A percentile compares a stretch with the other conserved stretches of the same genome.
Evolutionary conservation across 2,888 invertebrate genomes (phyloP).

Genomic region (Scaptomyza reducta): DNA sequence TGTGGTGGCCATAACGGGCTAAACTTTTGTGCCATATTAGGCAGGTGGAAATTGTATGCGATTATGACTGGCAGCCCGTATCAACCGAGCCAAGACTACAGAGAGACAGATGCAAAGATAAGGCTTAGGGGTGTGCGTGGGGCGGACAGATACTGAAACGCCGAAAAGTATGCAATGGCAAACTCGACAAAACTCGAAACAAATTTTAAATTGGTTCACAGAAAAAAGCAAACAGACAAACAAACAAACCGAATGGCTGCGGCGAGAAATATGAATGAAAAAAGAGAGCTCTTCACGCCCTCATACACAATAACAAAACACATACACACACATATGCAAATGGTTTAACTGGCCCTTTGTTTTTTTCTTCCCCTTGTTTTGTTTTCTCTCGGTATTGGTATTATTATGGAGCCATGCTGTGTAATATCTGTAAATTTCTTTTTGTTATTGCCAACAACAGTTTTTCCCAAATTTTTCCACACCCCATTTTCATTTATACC

Average conservation of each 20-base stretch:
- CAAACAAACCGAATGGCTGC: slow-evolving; percentile 16
- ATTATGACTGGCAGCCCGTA: slow-evolving; percentile 60
- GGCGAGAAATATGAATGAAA: slow-evolving; percentile 69
- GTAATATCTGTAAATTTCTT: slow-evolving; percentile 80
- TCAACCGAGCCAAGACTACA: slow-evolving; percentile 40
- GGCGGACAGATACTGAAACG: slow-evolving; percentile 25
- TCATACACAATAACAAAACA: slow-evolving; percentile 36
- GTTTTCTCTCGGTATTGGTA: slow-evolving; percentile 53
- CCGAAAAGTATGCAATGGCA: slow-evolving; percentile 62
- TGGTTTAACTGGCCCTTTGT: slow-evolving; percentile 73
- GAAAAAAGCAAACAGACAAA: slow-evolving; percentile 37
- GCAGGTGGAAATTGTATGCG: slow-evolving; percentile 64
- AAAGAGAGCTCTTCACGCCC: slow-evolving; percentile 64
- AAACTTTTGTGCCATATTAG: slow-evolving; percentile 38
- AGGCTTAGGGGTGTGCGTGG: background rate
- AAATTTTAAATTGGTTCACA: slow-evolving; percentile 77
- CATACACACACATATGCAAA: slow-evolving; percentile 59
- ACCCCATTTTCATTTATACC: background rate
- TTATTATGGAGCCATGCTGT: slow-evolving; percentile 79
- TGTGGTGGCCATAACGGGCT: slow-evolving; percentile 27
- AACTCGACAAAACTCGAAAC: slow-evolving; percentile 69
- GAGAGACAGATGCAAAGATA: slow-evolving; percentile 2
- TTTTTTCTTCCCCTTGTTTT: slow-evolving; percentile 18
- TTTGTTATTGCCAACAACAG: slow-evolving; percentile 79
- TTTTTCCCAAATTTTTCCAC: slow-evolving; percentile 52